A percentile compares a stretch with the other conserved stretches of the same genome.
Conservation (phyloP, 2,113 vertebrate species). For the Sitta europaea region DNA sequence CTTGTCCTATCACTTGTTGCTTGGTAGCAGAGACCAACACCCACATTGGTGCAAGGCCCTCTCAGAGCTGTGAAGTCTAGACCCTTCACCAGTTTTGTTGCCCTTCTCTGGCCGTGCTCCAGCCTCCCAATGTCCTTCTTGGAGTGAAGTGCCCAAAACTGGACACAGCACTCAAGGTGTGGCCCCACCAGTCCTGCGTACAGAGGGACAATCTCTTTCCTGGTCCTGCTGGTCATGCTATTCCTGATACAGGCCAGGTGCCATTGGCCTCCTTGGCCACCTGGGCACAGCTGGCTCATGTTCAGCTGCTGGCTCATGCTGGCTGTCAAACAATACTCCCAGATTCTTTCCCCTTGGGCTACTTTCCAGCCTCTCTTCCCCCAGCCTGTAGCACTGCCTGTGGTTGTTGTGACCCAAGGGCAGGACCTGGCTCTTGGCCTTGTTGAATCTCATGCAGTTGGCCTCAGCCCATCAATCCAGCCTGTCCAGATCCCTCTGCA, state of each 20-base stretch:
- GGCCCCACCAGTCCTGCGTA: neutral
- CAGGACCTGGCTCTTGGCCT: rapidly evolving
- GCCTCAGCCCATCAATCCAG: rapidly evolving
- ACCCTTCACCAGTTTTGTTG: neutral
- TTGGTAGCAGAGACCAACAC: neutral
- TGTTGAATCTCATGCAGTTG: neutral
- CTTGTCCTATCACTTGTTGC: neutral
- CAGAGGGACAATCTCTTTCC: neutral
- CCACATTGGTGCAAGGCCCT: neutral
- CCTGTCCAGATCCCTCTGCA: neutral
- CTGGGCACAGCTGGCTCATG: neutral
- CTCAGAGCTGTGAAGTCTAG: neutral
- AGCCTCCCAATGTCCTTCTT: neutral
- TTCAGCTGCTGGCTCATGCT: neutral
- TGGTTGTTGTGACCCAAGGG: neutral
- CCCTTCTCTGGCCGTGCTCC: neutral
- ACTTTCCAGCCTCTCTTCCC: neutral
- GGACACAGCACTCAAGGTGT: rapidly evolving
- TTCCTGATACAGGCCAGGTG: neutral
- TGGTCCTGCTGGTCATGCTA: neutral
- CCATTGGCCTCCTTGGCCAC: neutral
- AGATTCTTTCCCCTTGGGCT: neutral
- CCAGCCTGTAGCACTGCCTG: rapidly evolving
- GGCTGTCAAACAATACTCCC: too few relatives aligned
- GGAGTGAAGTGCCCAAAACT: neutral